These are phyloP conservation scores for Delphinapterus leucas DNA, from an alignment of 2,113 vertebrate species.

Conservation along the genomic window DNA sequence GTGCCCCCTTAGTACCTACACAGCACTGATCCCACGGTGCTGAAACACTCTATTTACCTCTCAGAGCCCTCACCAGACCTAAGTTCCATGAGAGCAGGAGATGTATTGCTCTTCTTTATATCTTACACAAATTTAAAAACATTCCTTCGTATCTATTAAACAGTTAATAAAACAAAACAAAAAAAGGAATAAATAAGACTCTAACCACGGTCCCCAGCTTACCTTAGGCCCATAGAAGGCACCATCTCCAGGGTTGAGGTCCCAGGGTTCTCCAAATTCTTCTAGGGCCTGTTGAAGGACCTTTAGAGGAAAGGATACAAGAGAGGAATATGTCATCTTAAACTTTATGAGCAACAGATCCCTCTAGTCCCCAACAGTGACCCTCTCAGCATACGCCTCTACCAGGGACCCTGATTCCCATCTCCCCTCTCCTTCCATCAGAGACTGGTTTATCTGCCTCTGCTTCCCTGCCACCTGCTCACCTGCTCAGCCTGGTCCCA, in stretches of 20 bases:
- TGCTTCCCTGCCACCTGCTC: neutral
- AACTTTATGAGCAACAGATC: neutral
- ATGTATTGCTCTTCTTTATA: neutral
- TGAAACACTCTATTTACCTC: neutral
- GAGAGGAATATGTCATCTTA: neutral
- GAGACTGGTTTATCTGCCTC: neutral
- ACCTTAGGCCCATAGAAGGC: constrained; percentile 98
- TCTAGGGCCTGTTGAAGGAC: constrained; percentile 88
- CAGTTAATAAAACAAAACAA: neutral
- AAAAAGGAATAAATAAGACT: neutral
- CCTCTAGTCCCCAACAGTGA: neutral
- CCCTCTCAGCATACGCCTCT: neutral
- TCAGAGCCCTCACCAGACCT: neutral
- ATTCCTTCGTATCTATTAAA: neutral
- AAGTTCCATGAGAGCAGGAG: neutral
- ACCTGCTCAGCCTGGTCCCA: constrained; percentile 95
- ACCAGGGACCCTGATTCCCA: neutral
- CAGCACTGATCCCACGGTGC: neutral
- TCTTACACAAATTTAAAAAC: neutral
- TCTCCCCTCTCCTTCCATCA: neutral
- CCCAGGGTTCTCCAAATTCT: constrained; percentile 89
- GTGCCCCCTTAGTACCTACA: neutral
- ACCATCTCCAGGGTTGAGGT: constrained; percentile 90
- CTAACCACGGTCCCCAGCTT: neutral
- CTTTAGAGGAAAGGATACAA: constrained; percentile 69